phyloP scores from a whole-genome alignment of 2,888 invertebrate species.

The Caenorhabditis auriculariae region DNA sequence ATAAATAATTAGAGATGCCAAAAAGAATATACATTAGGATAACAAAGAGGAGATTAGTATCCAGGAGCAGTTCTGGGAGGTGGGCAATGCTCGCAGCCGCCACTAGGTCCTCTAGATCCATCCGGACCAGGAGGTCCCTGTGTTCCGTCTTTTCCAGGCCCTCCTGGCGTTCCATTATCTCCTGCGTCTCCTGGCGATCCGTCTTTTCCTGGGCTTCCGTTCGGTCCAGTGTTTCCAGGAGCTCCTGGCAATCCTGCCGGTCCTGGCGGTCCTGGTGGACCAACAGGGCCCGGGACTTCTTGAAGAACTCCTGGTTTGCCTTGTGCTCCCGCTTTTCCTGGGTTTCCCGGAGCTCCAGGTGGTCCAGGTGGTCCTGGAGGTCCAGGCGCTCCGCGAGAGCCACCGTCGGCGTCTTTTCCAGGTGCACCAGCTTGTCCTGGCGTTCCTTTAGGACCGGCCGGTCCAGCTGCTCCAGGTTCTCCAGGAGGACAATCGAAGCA shows the following conservation, averaged over 20 bases:
- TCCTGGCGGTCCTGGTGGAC: constrained; percentile 30
- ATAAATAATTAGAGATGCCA: background rate
- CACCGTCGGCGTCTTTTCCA: constrained; percentile 36
- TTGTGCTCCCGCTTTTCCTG: constrained; percentile 32
- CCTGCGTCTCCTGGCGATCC: constrained; percentile 34
- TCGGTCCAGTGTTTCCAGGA: constrained; percentile 24
- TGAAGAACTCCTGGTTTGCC: constrained; percentile 31
- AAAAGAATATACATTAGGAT: background rate
- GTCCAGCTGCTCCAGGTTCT: constrained; percentile 49
- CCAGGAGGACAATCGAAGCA: constrained; percentile 55
- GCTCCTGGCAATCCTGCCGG: constrained; percentile 30
- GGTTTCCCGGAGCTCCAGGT: constrained; percentile 29
- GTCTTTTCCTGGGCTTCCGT: constrained; percentile 35
- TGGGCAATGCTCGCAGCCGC: constrained; percentile 40
- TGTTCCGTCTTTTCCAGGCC: constrained; percentile 28
- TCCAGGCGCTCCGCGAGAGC: constrained; percentile 31
- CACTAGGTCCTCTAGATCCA: constrained; percentile 30
- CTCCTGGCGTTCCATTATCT: constrained; percentile 30
- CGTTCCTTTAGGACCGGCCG: constrained; percentile 42
- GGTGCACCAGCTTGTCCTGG: constrained; percentile 35
- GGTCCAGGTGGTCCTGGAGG: constrained; percentile 36
- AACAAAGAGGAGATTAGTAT: too few relatives aligned
- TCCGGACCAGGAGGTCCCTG: constrained; percentile 31
- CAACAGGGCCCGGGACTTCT: constrained; percentile 28
- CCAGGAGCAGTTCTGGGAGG: constrained; percentile 42